Evolutionary conservation across 2,797 vertebrate species (phyloP).

Genomic region (Rhyacichthys aspro): DNA sequence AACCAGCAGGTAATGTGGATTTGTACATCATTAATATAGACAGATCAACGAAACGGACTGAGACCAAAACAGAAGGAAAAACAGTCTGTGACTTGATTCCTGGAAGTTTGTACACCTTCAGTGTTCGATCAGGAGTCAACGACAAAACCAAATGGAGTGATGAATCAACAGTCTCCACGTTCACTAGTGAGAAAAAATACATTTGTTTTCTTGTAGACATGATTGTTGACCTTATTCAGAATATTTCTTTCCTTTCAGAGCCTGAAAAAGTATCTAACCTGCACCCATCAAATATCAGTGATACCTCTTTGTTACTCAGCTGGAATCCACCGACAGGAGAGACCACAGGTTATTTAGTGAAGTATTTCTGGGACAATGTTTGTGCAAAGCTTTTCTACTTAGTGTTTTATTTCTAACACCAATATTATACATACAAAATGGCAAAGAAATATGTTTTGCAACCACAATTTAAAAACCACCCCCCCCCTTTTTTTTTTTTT

Average conservation of each 20-base stretch:
- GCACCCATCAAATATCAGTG: rapidly evolving
- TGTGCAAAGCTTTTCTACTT: too few relatives aligned
- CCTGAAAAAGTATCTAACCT: constrained; percentile 49
- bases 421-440: too few relatives aligned
- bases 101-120: constrained; percentile 48
- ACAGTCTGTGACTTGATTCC: not conserved
- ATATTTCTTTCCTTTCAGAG: constrained; percentile 34
- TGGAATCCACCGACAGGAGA: constrained; percentile 11
- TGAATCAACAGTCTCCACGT: rapidly evolving
- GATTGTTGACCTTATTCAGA: not conserved
- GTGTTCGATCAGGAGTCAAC: constrained; percentile 36
- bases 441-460: too few relatives aligned
- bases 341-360: not conserved
- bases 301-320: rapidly evolving
- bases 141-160: not conserved
- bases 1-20: constrained; percentile 36
- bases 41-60: rapidly evolving
- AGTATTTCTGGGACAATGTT: rapidly evolving
- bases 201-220: not conserved
- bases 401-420: too few relatives aligned
- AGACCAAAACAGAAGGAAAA: rapidly evolving
- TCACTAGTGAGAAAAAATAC: constrained; percentile 63
- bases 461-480: too few relatives aligned
- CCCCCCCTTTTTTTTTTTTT: too few relatives aligned
- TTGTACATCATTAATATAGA: constrained; percentile 19